Evolutionary conservation across 2,113 vertebrate genomes (phyloP).

Genomic region (Circaetus cinerascens): DNA sequence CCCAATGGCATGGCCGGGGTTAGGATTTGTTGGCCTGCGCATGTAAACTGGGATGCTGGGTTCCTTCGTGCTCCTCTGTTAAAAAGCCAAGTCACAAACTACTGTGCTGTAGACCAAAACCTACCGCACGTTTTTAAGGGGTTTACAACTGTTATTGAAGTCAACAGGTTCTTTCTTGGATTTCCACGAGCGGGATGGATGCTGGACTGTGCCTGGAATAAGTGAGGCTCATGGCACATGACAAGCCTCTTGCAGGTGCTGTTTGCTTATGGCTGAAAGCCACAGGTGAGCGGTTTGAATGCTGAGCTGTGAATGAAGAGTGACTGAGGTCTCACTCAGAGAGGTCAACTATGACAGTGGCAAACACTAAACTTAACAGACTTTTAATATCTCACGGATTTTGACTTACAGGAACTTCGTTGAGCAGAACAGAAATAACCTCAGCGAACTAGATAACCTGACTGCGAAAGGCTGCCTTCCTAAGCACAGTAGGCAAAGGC

Average conservation of each 20-base stretch:
- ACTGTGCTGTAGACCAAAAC: rapidly evolving
- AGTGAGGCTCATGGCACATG: not conserved
- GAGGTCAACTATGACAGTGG: not conserved
- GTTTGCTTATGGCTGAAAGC: not conserved
- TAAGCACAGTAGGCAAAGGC: not conserved
- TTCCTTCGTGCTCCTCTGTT: not conserved
- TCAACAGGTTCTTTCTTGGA: not conserved
- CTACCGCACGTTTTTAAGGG: rapidly evolving
- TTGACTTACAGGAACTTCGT: not conserved
- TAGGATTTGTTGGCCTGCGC: not conserved
- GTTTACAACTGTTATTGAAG: not conserved
- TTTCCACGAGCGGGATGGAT: rapidly evolving
- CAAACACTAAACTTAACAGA: not conserved
- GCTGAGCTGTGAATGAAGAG: not conserved
- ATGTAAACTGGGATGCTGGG: rapidly evolving
- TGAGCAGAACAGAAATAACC: not conserved
- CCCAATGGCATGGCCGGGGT: rapidly evolving
- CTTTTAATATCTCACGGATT: not conserved
- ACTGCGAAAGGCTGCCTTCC: not conserved
- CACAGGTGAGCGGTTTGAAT: not conserved
- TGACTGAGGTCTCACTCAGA: not conserved
- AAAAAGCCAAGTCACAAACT: not conserved
- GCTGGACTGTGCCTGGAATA: not conserved
- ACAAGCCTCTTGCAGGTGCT: not conserved
- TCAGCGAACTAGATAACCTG: not conserved